Conservation (phyloP, 2,797 vertebrate species). For the Coregonus ussuriensis region DNA sequence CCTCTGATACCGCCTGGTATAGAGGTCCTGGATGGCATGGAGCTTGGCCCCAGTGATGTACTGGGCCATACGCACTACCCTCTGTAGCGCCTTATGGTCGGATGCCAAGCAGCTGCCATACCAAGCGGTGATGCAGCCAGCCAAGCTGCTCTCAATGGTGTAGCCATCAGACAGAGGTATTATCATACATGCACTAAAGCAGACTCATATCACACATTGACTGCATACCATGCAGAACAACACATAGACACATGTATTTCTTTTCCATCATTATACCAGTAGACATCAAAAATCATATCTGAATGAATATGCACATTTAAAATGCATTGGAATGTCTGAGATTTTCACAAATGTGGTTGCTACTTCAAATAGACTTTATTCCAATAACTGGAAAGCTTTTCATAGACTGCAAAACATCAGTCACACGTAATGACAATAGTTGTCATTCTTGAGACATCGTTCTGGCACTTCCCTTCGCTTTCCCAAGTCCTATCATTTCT, state of each 20-base stretch:
- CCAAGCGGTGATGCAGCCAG: too few species aligned
- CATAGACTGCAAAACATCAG: not conserved
- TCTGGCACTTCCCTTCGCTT: not conserved
- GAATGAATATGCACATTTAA: not conserved
- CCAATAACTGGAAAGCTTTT: conserved; percentile 19
- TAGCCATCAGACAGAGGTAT: conserved; percentile 7
- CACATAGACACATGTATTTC: conserved; percentile 5
- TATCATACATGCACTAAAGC: not conserved
- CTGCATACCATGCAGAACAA: conserved; percentile 3
- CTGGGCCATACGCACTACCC: too few species aligned
- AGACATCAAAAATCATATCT: not conserved
- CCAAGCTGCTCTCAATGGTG: too few species aligned
- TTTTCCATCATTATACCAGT: not conserved
- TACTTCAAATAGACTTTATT: not conserved
- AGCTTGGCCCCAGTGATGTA: too few species aligned
- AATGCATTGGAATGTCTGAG: not conserved
- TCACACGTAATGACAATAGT: not conserved
- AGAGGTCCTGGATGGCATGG: too few species aligned
- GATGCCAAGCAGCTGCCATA: too few species aligned
- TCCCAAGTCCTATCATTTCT: conserved; percentile 10
- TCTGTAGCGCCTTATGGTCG: too few species aligned
- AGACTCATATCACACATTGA: not conserved
- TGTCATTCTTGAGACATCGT: not conserved
- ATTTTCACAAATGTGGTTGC: not conserved
- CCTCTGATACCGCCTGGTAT: too few species aligned